A percentile compares a stretch with the other conserved stretches of the same genome.
These are phyloP conservation scores for Amphiprion percula DNA, from an alignment of 2,113 vertebrate species.

Conservation along the genomic window DNA sequence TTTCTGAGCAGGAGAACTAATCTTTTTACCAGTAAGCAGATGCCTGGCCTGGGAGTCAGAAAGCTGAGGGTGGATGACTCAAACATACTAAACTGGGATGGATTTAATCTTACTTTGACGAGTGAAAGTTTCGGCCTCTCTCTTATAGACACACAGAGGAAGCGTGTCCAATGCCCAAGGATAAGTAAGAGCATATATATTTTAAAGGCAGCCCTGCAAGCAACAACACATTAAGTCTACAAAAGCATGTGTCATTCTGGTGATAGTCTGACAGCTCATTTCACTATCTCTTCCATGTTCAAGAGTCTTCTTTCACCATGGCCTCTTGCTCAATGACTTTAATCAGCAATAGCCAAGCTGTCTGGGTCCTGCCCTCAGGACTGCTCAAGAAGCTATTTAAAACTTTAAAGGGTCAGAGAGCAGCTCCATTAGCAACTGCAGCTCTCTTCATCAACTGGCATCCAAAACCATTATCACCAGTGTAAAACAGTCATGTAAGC, in stretches of 20 bases:
- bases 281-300: conserved; percentile 20
- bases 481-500: conserved; percentile 3
- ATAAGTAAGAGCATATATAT: background rate
- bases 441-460: conserved; percentile 30
- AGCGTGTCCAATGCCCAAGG: conserved; percentile 14
- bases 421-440: conserved; percentile 49
- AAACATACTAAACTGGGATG: conserved; percentile 39
- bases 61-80: conserved; percentile 52
- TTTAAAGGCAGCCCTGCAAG: conserved; percentile 6
- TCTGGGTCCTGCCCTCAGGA: conserved; percentile 38
- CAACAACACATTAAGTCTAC: conserved; percentile 11
- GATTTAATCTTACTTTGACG: conserved; percentile 30
- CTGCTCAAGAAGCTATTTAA: conserved; percentile 42
- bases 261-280: conserved; percentile 14
- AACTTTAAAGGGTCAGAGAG: conserved; percentile 56
- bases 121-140: conserved; percentile 10
- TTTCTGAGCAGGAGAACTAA: conserved; percentile 58
- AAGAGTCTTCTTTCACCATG: conserved; percentile 38
- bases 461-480: conserved; percentile 19
- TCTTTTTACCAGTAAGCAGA: conserved; percentile 60
- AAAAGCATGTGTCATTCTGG: background rate
- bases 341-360: conserved; percentile 51
- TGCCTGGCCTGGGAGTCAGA: conserved; percentile 57
- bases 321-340: conserved; percentile 32
- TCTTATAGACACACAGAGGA: conserved; percentile 27